These are phyloP conservation scores for Lasioglossum calceatum DNA, from an alignment of 2,888 invertebrate species.

Conservation along the genomic window DNA sequence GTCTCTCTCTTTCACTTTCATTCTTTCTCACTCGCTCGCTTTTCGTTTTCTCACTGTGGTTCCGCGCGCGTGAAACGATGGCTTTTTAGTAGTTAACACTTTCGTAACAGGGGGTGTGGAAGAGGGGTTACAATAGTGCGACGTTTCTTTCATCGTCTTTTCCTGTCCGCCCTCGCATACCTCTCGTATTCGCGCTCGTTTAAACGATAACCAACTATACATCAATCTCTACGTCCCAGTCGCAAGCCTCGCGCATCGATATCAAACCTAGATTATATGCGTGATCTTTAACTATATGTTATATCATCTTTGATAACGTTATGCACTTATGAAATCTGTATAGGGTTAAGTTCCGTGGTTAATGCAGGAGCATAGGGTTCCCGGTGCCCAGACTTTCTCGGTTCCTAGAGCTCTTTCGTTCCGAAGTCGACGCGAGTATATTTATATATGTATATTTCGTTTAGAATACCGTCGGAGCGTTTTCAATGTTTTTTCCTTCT, in stretches of 20 bases:
- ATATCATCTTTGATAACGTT: constrained; percentile 57
- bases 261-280: constrained; percentile 71
- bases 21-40: not conserved
- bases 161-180: constrained; percentile 20
- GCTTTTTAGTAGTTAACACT: constrained; percentile 57
- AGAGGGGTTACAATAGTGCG: constrained; percentile 56
- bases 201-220: constrained; percentile 71
- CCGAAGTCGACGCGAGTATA: not conserved
- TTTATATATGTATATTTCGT: not conserved
- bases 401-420: not conserved
- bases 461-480: not conserved
- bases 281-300: constrained; percentile 64
- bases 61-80: constrained; percentile 52
- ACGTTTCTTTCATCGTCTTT: constrained; percentile 25
- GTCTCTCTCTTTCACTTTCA: not conserved
- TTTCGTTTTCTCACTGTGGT: not conserved
- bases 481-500: not conserved
- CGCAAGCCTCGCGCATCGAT: constrained; percentile 69
- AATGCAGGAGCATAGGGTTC: constrained; percentile 38
- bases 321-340: constrained; percentile 60
- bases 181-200: constrained; percentile 36
- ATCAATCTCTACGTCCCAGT: constrained; percentile 70
- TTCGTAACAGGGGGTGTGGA: constrained; percentile 45
- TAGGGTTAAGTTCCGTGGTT: constrained; percentile 46
- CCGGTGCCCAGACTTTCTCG: not conserved